Evolutionary conservation across 2,888 invertebrate genomes (phyloP).

Genomic region (Micoletzkya japonica): DNA sequence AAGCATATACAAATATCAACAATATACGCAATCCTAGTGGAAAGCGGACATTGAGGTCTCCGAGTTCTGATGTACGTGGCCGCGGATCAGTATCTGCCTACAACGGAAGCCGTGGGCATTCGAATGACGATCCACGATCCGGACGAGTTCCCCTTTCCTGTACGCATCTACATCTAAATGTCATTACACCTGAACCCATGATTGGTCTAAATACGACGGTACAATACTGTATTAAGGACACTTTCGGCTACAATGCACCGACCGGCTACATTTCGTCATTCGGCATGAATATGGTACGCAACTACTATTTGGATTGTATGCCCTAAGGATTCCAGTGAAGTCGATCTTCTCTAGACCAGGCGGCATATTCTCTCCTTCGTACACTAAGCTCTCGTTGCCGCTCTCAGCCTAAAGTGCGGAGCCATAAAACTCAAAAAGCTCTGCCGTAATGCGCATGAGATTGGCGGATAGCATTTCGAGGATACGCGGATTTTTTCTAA

Average conservation of each 20-base stretch:
- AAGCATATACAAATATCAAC: too few species aligned
- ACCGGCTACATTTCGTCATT: constrained; percentile 61
- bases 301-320: neutral
- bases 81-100: constrained; percentile 56
- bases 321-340: neutral
- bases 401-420: too few species aligned
- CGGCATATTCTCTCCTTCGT: neutral
- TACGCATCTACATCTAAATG: neutral
- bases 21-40: too few species aligned
- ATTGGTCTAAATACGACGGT: too few species aligned
- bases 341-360: neutral
- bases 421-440: too few species aligned
- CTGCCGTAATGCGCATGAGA: too few species aligned
- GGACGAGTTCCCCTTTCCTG: constrained; percentile 55
- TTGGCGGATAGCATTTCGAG: too few species aligned
- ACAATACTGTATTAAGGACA: constrained; percentile 36
- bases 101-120: constrained; percentile 56
- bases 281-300: constrained; percentile 43
- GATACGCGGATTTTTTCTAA: neutral
- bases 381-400: too few species aligned
- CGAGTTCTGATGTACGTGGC: constrained; percentile 56
- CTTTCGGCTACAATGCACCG: constrained; percentile 60
- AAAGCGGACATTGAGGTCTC: constrained; percentile 42
- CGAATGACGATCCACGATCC: constrained; percentile 60
- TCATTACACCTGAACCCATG: neutral